Evolutionary conservation across 2,797 vertebrate genomes (phyloP).

Genomic region (Mycteria americana): DNA sequence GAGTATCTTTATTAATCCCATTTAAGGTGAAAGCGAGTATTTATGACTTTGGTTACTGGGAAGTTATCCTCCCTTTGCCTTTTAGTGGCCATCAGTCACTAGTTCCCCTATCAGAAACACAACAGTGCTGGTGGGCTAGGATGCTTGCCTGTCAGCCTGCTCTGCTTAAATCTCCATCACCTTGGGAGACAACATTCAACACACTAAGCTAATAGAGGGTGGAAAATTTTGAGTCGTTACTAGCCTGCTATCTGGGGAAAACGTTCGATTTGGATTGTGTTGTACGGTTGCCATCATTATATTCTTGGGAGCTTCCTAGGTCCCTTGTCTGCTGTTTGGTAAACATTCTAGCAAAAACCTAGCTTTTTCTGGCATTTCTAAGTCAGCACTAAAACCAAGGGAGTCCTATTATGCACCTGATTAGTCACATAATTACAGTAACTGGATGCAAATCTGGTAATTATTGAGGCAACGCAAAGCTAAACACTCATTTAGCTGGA

Average conservation of each 20-base stretch:
- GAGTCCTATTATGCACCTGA: neutral
- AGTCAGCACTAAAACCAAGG: neutral
- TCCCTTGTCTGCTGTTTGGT: neutral
- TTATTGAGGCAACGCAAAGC: neutral
- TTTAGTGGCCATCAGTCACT: neutral
- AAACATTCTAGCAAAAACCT: neutral
- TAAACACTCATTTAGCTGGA: neutral
- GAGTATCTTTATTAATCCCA: slow-evolving; percentile 57
- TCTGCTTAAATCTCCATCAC: neutral
- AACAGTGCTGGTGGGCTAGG: neutral
- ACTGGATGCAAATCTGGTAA: neutral
- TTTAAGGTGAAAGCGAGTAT: slow-evolving; percentile 55
- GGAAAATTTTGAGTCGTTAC: neutral
- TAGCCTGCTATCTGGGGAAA: neutral
- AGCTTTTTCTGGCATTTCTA: neutral
- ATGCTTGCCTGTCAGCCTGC: neutral
- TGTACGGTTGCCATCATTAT: neutral
- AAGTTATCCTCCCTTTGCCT: slow-evolving; percentile 19
- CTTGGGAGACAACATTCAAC: neutral
- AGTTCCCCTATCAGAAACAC: neutral
- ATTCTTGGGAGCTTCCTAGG: neutral
- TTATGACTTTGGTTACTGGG: slow-evolving; percentile 36
- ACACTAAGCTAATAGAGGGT: neutral
- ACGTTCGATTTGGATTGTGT: neutral
- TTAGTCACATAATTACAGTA: neutral